Evolutionary conservation across 2,113 vertebrate species (phyloP).

Genomic region (Tiliqua scincoides): DNA sequence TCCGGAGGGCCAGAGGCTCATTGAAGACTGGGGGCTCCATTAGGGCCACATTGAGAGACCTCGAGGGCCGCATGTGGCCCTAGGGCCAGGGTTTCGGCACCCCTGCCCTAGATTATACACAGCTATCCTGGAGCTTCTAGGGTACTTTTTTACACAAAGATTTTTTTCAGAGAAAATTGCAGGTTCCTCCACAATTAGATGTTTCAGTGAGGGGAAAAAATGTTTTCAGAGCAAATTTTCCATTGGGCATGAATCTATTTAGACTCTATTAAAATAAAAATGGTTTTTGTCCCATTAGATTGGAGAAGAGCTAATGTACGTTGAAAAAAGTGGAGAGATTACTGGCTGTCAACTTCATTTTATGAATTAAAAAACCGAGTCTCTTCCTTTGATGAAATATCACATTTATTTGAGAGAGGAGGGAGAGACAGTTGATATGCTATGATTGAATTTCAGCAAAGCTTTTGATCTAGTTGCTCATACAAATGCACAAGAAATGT

Average conservation of each 20-base stretch:
- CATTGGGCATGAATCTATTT: slow-evolving; percentile 11
- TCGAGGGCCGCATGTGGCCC: too few species aligned
- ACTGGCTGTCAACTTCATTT: background rate
- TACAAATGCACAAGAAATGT: background rate
- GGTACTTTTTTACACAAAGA: background rate
- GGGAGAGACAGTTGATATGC: background rate
- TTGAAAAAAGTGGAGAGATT: background rate
- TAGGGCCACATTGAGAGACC: too few species aligned
- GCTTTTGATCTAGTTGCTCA: background rate
- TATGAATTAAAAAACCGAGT: background rate
- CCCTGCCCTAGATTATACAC: background rate
- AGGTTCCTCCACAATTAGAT: background rate
- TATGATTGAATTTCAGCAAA: background rate
- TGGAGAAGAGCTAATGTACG: background rate
- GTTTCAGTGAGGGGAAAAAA: background rate
- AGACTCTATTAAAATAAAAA: slow-evolving; percentile 5
- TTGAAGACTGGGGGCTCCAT: too few species aligned
- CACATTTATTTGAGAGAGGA: background rate
- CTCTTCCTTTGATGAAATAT: background rate
- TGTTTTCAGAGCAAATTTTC: background rate
- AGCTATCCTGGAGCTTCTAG: background rate
- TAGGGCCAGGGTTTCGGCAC: background rate
- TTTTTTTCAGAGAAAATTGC: background rate
- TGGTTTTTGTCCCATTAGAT: slow-evolving; percentile 1
- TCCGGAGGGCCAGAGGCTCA: too few species aligned